phyloP scores from a whole-genome alignment of 1,140 invertebrate species.

The Drosophila orosa region DNA sequence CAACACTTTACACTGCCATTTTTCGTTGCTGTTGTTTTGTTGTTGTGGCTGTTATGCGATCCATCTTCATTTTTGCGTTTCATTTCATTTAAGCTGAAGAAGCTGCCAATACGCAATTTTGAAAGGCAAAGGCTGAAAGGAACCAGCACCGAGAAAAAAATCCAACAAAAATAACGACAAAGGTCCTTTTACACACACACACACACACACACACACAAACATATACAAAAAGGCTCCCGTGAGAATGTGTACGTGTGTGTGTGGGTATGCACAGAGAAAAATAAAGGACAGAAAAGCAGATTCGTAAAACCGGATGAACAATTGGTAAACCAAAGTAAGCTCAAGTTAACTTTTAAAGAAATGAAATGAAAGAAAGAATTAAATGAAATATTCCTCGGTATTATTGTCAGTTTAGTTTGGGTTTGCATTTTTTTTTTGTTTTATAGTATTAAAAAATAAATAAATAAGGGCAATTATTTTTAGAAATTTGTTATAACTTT shows the following conservation, averaged over 20 bases:
- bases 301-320: not conserved
- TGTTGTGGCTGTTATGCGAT: conserved; percentile 61
- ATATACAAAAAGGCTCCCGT: conserved; percentile 11
- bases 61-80: conserved; percentile 76
- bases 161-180: conserved; percentile 17
- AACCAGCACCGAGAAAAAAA: conserved; percentile 6
- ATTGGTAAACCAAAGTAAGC: not conserved
- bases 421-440: too few relatives aligned
- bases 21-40: conserved; percentile 1
- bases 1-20: conserved; percentile 22
- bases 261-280: not conserved
- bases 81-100: conserved; percentile 56
- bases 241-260: conserved; percentile 2
- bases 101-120: conserved; percentile 41
- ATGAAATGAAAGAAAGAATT: too few relatives aligned
- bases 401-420: too few relatives aligned
- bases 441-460: too few relatives aligned
- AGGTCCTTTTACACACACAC: conserved; percentile 27
- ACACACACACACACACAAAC: not conserved
- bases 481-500: too few relatives aligned
- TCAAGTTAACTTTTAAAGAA: too few relatives aligned
- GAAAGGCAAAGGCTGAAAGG: conserved; percentile 27
- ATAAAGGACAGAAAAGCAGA: not conserved
- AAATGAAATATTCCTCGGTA: too few relatives aligned
- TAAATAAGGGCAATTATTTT: too few relatives aligned